Evolutionary conservation across 1,140 invertebrate species (phyloP), one percentile per base, ranked within the genome.

Genomic region (Zaprionus camerounensis): DNA sequence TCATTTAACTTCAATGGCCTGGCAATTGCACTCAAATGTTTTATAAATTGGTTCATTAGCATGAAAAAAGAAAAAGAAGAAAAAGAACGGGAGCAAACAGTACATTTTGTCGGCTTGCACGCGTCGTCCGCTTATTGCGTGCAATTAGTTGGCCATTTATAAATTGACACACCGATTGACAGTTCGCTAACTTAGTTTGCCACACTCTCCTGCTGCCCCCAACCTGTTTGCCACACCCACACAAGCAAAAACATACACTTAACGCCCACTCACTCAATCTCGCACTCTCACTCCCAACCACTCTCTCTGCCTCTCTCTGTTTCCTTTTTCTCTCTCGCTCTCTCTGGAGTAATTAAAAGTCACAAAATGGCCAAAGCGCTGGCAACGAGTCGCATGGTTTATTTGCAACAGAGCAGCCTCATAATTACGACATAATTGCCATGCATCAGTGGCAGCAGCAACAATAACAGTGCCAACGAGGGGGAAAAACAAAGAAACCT

Each of bases 1-100:
- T 88, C 84, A 88, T 87, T 87, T 88, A 88, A 87, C 84, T 88
- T 81, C 80, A 87, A 88, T 88, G 71, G 81, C 56, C 70, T 69
- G 81, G 71, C 87, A 87, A 87, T 88, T 88, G 78, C 56, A 71
- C 57, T 78, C 67, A 71, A 87, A 81, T 81, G 84, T 71, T 81
- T 84, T 76, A 64, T 71, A 76, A 88, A 84, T 78, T 88, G 77
- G 20, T 80, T 87, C 84, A 81, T 88, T 88, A 84, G 67, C 69
- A 53, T 53, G 38, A 56, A 55, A 56, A 49, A 62, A 55, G 72
- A 51, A 22, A 11, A 51, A 22, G 20, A 22, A 46, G 9, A 17
- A 20, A 2, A 7, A 49, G 46, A 11, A 11, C 3, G 2, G 11
- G 46, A 24, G 20, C 11, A 20, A 7, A n/a, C 41, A 38, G 41